Percentiles rank a stretch among this genome's conserved stretches.
Evolutionary conservation across 2,797 vertebrate species (phyloP).

Genomic region (Trichosurus vulpecula): DNA sequence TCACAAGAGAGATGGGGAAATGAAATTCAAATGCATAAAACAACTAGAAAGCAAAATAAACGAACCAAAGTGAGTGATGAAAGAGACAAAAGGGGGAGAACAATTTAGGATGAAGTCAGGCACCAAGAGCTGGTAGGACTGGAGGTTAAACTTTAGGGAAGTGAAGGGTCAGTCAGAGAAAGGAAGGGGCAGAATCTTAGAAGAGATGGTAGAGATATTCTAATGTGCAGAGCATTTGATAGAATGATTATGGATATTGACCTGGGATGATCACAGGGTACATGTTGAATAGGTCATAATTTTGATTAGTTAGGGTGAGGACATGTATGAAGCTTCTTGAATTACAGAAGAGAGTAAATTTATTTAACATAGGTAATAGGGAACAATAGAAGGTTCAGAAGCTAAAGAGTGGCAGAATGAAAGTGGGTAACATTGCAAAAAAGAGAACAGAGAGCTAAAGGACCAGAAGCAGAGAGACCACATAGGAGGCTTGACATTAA

Average conservation of each 20-base stretch:
- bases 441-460: not conserved
- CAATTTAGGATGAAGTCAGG: not conserved
- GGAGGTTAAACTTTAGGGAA: not conserved
- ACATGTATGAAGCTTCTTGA: not conserved
- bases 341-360: not conserved
- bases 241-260: not conserved
- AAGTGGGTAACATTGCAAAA: not conserved
- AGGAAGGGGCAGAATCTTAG: not conserved
- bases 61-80: not conserved
- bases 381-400: not conserved
- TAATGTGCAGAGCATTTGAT: not conserved
- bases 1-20: not conserved
- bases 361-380: not conserved
- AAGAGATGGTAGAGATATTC: not conserved
- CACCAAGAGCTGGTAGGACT: not conserved
- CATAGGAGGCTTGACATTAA: not conserved
- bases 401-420: not conserved
- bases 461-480: not conserved
- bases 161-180: not conserved
- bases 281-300: not conserved
- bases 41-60: not conserved
- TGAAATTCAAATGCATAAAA: not conserved
- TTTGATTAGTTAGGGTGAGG: not conserved
- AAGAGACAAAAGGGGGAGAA: not conserved
- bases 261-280: not conserved